These are phyloP conservation scores for Cephus nigrinus DNA, from an alignment of 2,888 invertebrate genomes.

Conservation along the genomic window DNA sequence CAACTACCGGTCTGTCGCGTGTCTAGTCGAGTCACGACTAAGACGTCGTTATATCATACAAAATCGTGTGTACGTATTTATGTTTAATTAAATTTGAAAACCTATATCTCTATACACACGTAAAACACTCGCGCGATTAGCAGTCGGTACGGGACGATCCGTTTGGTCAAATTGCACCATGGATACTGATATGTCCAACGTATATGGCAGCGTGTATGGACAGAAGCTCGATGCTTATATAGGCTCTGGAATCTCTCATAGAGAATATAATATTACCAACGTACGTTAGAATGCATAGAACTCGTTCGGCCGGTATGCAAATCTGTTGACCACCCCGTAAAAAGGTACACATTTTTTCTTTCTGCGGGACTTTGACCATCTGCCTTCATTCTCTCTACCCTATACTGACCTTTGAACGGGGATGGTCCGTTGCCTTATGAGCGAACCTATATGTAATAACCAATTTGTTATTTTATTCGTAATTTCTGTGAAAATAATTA, in stretches of 20 bases:
- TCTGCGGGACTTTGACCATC: conserved; percentile 11
- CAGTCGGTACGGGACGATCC: not conserved
- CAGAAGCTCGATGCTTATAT: not conserved
- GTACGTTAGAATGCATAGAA: not conserved
- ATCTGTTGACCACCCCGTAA: conserved; percentile 32
- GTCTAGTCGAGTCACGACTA: not conserved
- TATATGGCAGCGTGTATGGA: not conserved
- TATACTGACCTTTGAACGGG: not conserved
- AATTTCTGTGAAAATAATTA: too few species aligned
- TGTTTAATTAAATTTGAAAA: not conserved
- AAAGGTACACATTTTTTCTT: conserved; percentile 22
- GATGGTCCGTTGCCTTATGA: not conserved
- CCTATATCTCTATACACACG: not conserved
- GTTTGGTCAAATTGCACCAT: not conserved
- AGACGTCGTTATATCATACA: not conserved
- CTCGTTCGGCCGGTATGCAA: conserved; percentile 48
- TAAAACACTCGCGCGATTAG: not conserved
- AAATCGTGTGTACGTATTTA: not conserved
- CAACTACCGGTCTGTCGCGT: not conserved
- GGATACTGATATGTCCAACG: not conserved
- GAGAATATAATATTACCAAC: not conserved
- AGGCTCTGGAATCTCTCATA: not conserved
- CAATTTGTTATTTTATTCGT: too few species aligned
- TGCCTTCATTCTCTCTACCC: conserved; percentile 14
- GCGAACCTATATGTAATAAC: too few species aligned